Evolutionary conservation across 1,140 invertebrate species (phyloP).

Genomic region (Drosophila gunungcola): DNA sequence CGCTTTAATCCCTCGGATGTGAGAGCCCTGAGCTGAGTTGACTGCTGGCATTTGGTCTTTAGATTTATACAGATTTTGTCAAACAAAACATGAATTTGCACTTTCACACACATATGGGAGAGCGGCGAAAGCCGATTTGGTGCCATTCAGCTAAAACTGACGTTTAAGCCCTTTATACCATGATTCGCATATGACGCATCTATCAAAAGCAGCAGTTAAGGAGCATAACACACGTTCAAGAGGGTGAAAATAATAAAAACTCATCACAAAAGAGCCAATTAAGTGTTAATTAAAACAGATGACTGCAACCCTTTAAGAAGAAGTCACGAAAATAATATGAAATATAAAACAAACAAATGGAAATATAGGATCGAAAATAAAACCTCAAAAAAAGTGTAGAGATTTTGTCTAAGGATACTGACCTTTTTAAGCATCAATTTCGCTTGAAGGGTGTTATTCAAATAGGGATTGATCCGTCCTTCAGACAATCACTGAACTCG

Average conservation of each 20-base stretch:
- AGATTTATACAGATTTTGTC: slow-evolving; percentile 82
- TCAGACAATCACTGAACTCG: neutral
- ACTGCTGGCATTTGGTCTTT: slow-evolving; percentile 72
- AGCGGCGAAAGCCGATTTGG: slow-evolving; percentile 39
- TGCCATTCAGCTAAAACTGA: slow-evolving; percentile 24
- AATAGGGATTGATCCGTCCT: neutral
- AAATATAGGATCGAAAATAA: too few species aligned
- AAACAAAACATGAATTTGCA: slow-evolving; percentile 82
- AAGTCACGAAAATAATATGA: too few species aligned
- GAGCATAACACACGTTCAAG: too few species aligned
- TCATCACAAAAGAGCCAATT: neutral
- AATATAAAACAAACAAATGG: too few species aligned
- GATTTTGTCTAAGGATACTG: too few species aligned
- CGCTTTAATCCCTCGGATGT: slow-evolving; percentile 46
- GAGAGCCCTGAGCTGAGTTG: slow-evolving; percentile 27
- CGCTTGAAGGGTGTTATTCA: too few species aligned
- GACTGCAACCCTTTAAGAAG: too few species aligned
- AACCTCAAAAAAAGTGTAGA: too few species aligned
- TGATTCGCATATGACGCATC: slow-evolving; percentile 14
- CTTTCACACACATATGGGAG: slow-evolving; percentile 56
- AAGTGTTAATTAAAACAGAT: neutral
- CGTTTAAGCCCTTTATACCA: slow-evolving; percentile 27
- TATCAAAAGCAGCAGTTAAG: neutral
- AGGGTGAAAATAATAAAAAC: neutral
- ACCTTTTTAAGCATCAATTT: too few species aligned